Conservation (phyloP, 2,888 invertebrate species). For the Oeneis ivallda region DNA sequence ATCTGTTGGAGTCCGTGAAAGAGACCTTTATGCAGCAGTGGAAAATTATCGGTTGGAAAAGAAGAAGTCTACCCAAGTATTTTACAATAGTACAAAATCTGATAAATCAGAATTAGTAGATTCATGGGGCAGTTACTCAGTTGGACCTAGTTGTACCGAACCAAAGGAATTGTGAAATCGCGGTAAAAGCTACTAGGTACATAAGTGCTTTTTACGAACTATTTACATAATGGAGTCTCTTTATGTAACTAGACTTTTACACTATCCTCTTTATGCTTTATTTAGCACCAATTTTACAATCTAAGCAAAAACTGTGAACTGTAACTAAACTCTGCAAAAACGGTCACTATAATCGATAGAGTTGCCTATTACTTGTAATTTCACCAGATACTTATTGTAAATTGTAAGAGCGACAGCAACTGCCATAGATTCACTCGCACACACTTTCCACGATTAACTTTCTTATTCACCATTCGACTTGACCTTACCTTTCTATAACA, state of each 20-base stretch:
- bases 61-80: no score
- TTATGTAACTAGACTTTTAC: slow-evolving; percentile 20
- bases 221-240: slow-evolving; percentile 16
- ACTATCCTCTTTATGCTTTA: slow-evolving; percentile 15
- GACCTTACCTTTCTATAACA: slow-evolving; percentile 75
- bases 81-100: no score
- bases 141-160: no score
- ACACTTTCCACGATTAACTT: slow-evolving; percentile 80
- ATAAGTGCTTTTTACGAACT: slow-evolving; percentile 14
- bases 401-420: slow-evolving; percentile 46
- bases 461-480: slow-evolving; percentile 76
- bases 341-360: slow-evolving; percentile 10
- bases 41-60: no score
- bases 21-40: no score
- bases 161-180: slow-evolving; percentile 1
- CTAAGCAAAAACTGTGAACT: slow-evolving; percentile 21
- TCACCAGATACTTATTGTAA: slow-evolving; percentile 25
- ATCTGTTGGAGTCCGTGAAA: no score
- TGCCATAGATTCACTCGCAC: slow-evolving; percentile 66
- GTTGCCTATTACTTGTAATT: slow-evolving; percentile 24
- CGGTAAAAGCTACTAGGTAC: slow-evolving; percentile 7
- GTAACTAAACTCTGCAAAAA: slow-evolving; percentile 22
- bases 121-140: no score
- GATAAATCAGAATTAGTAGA: no score
- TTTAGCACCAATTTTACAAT: slow-evolving; percentile 17